Evolutionary conservation across 1,140 invertebrate species (phyloP), one percentile per base, ranked within the genome.

Genomic region (Tribolium castaneum): DNA sequence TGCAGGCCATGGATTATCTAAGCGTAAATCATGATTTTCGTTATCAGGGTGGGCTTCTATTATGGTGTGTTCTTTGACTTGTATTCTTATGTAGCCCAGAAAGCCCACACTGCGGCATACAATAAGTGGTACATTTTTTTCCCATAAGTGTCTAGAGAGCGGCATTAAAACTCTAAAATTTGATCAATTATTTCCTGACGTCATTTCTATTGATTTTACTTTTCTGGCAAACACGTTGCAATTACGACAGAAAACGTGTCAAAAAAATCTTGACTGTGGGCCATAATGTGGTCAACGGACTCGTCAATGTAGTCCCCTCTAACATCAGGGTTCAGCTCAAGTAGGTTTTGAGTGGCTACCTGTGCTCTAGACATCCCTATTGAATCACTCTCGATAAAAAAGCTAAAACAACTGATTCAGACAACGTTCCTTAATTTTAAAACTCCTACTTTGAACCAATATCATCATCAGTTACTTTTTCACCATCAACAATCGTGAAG

Each of bases 11-110:
- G 98, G 97, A 54, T 90, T 87, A 85, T 98, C 95, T 75, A 99
- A 86, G 13, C 98, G 90, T 70, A 99, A 89, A 90, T 99, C 97
- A 56, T 93, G 92, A 82, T 93, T 92, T 84, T 93, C 92, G 88
- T 95, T 97, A 85, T 99, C 97, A 14, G 97, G 97, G 90, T 99
- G 97, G 13, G 95, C 93, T 89, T 99, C 97, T 80, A 98, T 91
- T 10, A 99, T 92, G 75, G 94, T 92, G 86, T 99, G 97, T 86
- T 99, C 97, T 80, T 91, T 92, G 0, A 97, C 87, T 89, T 98
- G 97, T 71, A 99, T 88, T 78, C 98, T 91, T 83, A 98, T 93
- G 80, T 95, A 96, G 2, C 96, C 97, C 80, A 99, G 90, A 86
- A 99, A 96, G 35, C 98, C 98, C 86, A 98, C 93, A 79, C 95